Percentiles rank a stretch among this genome's conserved stretches.
These are phyloP conservation scores for Pachycephala philippinensis DNA, from an alignment of 2,113 vertebrate species.

Conservation along the genomic window DNA sequence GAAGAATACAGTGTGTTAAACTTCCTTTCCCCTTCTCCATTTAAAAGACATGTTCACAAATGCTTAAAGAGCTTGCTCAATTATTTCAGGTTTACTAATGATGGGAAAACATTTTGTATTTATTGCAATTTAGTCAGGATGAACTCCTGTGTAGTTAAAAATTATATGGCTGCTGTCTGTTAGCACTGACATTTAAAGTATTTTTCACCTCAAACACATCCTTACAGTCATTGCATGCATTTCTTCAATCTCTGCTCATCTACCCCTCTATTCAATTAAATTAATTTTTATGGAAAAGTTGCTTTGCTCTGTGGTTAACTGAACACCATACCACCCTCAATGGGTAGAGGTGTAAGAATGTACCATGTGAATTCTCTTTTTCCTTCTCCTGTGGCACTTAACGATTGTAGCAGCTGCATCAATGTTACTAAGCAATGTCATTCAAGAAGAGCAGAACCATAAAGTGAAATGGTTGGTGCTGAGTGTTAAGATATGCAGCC, in stretches of 20 bases:
- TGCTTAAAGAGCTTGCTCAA: neutral
- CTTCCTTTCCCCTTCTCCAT: neutral
- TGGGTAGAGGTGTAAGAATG: neutral
- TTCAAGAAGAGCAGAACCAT: neutral
- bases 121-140: neutral
- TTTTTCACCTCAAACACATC: neutral
- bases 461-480: neutral
- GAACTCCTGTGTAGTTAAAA: neutral
- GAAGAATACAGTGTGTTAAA: neutral
- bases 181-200: neutral
- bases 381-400: neutral
- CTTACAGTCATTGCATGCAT: neutral
- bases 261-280: neutral
- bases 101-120: neutral
- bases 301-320: neutral
- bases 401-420: neutral
- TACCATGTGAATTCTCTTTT: neutral
- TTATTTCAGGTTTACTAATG: neutral
- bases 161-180: neutral
- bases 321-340: neutral
- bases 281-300: neutral
- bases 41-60: neutral
- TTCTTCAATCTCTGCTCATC: neutral
- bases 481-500: neutral
- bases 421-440: neutral